Evolutionary conservation across 2,888 invertebrate species (phyloP), one percentile per base, ranked within the genome.

Genomic region (Ferdinandea cuprea): DNA sequence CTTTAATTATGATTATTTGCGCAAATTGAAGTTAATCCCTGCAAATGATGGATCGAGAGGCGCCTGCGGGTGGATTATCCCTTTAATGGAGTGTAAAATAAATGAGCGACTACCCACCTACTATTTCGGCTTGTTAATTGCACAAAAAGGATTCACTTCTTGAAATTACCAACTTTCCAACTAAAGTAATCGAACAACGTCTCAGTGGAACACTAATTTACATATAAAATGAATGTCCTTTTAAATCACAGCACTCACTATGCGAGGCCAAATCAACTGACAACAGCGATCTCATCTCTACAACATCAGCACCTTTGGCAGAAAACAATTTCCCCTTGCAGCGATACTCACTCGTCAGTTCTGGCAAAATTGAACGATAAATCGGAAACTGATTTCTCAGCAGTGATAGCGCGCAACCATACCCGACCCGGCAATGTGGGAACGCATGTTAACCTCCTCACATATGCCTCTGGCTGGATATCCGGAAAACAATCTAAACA

Each of bases 1-100:
- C 74, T 74, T 74, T 66, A 74, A 74, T 74, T 74, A 74, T 74
- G 74, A 74, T 74, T 74, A 74, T 74, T 66, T 50, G 65, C 30
- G 56, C 58, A 74, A 74, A 74, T 74, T 74, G 74, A 58, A 74
- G 65, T 74, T 40, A 74, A 65, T 74, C 65, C 74, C 37, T 65
- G 66, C 37, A 63, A 72, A 72, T 63, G 72, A 46, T 35, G 44
- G 32, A 32, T 66, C 30, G 40, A 15, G 30, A 2, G 40, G 3
- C 5, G 9, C n/a, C n/a, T 3, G 11, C 11, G 6, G 4, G 17
- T 5, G 68, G 19, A 15, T 58, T 25, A 25, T 44, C 21, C 9
- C 6, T 15, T 65, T 50, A 65, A 50, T 40, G 37, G 50, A 28
- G 42, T 66, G 66, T 28, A 30, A 42, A 52, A 42, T 52, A 42